Base-by-base conservation (phyloP, 2,797 vertebrate genomes). In the Dermochelys coriacea region DNA sequence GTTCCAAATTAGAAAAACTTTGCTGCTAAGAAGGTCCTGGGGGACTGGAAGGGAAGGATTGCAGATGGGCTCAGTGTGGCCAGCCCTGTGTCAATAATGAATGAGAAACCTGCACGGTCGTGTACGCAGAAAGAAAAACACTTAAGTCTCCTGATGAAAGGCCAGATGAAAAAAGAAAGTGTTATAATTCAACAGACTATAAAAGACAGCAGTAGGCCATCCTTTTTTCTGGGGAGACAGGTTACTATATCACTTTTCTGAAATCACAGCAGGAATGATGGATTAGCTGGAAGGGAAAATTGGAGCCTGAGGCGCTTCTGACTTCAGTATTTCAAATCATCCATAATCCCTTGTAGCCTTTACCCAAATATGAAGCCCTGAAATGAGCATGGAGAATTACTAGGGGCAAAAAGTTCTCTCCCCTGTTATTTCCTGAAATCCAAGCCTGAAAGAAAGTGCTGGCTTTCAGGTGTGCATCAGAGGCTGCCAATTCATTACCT, bases 111-210 rank as follows among this genome's bases (percentile, higher is more conserved):
- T 85, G 96, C 96, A 88, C 84, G 51, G 94, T 91, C 93, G 95
- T 94, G 64, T 86, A 87, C 77, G 47, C 64, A 80, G 96, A 97
- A 98, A 98, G 97, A 98, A 98, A 98, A 98, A 98, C 95, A 97
- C 94, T 98, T 97, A 95, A 93, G 93, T 90, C 93, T 96, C 91
- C 90, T 96, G 98, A 97, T 98, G 98, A 98, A 98, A 98, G 97
- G 95, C 94, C 96, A 97, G 95, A 97, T 96, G 97, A 98, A 98
- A 98, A 98, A 97, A 91, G 95, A 95, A 98, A 98, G 97, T 97
- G 97, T 97, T 97, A 97, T 98, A 98, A 98, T 97, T 98, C 97
- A 97, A 94, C 82, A 87, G 93, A 96, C 95, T 98, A 97, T 94
- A 96, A 97, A 98, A 98, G 98, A 95, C 96, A 94, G 94, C 64